Percentiles rank a stretch among this genome's conserved stretches.
These are phyloP conservation scores for Sus scrofa DNA, from an alignment of 2,113 vertebrate genomes.

Conservation along the genomic window DNA sequence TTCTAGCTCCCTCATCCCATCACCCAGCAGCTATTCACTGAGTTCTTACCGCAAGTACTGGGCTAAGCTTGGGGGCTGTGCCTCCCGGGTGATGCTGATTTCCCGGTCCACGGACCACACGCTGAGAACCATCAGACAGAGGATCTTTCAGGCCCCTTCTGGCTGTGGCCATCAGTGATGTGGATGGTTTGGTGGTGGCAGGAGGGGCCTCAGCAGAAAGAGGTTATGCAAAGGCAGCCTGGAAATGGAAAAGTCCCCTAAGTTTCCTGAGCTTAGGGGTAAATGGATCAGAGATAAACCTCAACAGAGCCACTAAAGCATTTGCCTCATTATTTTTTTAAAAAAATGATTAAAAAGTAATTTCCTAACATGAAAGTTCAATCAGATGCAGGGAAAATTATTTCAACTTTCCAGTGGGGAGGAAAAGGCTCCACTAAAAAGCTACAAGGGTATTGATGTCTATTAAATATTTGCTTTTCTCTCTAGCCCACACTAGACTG, in stretches of 20 bases:
- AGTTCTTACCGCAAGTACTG: not conserved
- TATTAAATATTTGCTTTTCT: slow-evolving; percentile 95
- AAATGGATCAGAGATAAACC: slow-evolving; percentile 85
- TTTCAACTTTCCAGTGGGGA: slow-evolving; percentile 88
- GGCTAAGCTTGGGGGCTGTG: not conserved
- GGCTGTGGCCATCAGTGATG: not conserved
- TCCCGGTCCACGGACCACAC: not conserved
- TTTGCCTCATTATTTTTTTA: slow-evolving; percentile 87
- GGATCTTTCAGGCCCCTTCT: not conserved
- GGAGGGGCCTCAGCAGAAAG: slow-evolving; percentile 6
- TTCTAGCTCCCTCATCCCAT: not conserved
- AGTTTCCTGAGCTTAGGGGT: slow-evolving; percentile 60
- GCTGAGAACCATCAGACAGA: not conserved
- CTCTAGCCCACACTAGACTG: slow-evolving; percentile 90
- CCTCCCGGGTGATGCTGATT: not conserved
- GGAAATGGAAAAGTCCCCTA: not conserved
- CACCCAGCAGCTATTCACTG: not conserved
- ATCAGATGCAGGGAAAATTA: slow-evolving; percentile 89
- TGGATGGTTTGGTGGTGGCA: not conserved
- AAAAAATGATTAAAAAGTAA: slow-evolving; percentile 89
- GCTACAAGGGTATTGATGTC: slow-evolving; percentile 91
- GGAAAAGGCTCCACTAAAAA: slow-evolving; percentile 85
- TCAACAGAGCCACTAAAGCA: slow-evolving; percentile 79
- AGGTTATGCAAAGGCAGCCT: not conserved
- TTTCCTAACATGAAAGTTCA: slow-evolving; percentile 89